phyloP scores from a whole-genome alignment of 2,797 vertebrate genomes.

The Enteromius treurensis region DNA sequence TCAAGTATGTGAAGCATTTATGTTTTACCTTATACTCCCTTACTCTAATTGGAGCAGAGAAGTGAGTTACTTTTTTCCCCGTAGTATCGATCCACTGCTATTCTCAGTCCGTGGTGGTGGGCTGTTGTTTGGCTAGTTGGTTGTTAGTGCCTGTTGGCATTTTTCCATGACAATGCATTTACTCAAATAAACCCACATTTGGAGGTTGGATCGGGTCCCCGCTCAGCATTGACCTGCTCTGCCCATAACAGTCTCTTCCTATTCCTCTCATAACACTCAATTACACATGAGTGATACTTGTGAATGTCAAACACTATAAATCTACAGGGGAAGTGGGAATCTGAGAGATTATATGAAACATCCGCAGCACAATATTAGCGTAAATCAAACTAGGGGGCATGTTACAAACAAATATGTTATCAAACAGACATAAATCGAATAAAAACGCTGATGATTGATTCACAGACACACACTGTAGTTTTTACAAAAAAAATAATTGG shows the following conservation, averaged over 20 bases:
- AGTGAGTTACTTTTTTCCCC: conserved; percentile 42
- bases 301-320: conserved; percentile 18
- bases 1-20: not conserved
- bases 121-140: conserved; percentile 49
- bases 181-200: conserved; percentile 14
- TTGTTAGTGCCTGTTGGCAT: conserved; percentile 51
- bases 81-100: conserved; percentile 68
- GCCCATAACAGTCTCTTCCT: conserved; percentile 61
- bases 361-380: not conserved
- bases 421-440: not conserved
- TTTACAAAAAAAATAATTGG: no score
- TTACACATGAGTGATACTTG: conserved; percentile 29
- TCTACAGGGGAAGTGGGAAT: not conserved
- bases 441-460: not conserved
- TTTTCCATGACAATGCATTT: conserved; percentile 37
- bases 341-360: not conserved
- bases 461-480: not conserved
- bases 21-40: not conserved
- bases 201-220: conserved; percentile 38
- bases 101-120: conserved; percentile 52
- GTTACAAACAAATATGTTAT: not conserved
- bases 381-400: not conserved
- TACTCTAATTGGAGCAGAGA: not conserved
- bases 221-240: conserved; percentile 53
- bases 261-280: conserved; percentile 39